A percentile compares a stretch with the other conserved stretches of the same genome.
Conservation (phyloP, 2,888 invertebrate genomes). For the Andrena bicolor region DNA sequence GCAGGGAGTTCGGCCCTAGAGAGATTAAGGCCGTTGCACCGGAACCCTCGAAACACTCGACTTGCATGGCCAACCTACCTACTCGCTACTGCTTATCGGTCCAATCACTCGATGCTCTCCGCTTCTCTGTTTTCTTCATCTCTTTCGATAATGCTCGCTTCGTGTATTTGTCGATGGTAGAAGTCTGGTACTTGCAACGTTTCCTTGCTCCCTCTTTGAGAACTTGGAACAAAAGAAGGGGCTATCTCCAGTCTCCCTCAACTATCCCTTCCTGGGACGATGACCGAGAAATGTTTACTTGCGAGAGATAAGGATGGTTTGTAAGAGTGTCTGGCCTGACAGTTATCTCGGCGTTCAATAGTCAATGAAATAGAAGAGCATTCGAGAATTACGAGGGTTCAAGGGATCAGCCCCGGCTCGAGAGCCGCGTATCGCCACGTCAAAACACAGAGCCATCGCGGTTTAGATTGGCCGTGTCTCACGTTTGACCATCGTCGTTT, state of each 20-base stretch:
- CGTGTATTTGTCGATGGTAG: too few species aligned
- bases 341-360: too few species aligned
- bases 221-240: too few species aligned
- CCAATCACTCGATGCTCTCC: constrained; percentile 16
- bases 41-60: constrained; percentile 78
- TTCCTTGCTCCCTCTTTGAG: too few species aligned
- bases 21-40: constrained; percentile 84
- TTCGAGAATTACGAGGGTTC: not conserved
- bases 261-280: too few species aligned
- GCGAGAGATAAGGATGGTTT: too few species aligned
- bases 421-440: constrained; percentile 10
- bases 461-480: constrained; percentile 17
- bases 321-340: too few species aligned
- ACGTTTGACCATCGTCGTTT: constrained; percentile 28
- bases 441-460: not conserved
- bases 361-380: not conserved
- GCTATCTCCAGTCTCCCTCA: too few species aligned
- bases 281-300: too few species aligned
- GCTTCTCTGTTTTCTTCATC: constrained; percentile 16
- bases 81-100: constrained; percentile 55
- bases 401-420: not conserved
- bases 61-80: constrained; percentile 62
- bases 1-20: constrained; percentile 81
- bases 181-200: too few species aligned
- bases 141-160: not conserved